Percentiles rank a stretch among this genome's conserved stretches.
phyloP scores from a whole-genome alignment of 1,140 invertebrate species.

The Cryptotermes secundus region DNA sequence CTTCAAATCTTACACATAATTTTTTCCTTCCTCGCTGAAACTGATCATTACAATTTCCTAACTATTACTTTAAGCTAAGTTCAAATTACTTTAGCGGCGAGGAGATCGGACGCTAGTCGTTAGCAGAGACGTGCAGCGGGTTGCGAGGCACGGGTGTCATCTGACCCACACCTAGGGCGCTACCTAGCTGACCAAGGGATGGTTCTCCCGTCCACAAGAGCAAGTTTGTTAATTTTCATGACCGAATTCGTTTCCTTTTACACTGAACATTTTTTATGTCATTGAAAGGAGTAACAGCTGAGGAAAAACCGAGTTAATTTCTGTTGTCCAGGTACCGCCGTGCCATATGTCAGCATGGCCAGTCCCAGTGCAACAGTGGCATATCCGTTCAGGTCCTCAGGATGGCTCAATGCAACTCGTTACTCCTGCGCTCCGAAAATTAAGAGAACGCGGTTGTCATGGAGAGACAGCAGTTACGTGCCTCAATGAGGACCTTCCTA shows the following conservation, averaged over 20 bases:
- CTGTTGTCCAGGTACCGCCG: neutral
- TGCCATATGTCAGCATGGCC: neutral
- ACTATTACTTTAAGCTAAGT: too few species aligned
- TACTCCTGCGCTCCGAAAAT: too few species aligned
- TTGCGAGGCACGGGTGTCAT: too few species aligned
- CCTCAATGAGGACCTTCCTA: too few species aligned
- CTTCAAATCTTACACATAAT: too few species aligned
- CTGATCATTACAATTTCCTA: too few species aligned
- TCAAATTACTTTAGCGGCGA: too few species aligned
- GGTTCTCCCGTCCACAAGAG: neutral
- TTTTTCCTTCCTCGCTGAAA: too few species aligned
- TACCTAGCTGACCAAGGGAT: neutral
- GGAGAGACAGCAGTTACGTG: too few species aligned
- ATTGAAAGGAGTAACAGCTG: neutral
- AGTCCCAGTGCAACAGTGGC: neutral
- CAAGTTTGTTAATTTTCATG: conserved; percentile 1
- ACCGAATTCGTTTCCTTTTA: neutral
- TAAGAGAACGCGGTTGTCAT: too few species aligned
- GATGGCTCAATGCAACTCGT: neutral
- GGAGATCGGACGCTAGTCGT: too few species aligned
- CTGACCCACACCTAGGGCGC: neutral
- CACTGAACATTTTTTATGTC: neutral
- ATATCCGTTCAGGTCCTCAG: neutral
- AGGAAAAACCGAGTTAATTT: conserved; percentile 11
- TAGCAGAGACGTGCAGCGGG: too few species aligned